Evolutionary conservation across 2,888 invertebrate genomes (phyloP).

Genomic region (Rhagonycha fulva): DNA sequence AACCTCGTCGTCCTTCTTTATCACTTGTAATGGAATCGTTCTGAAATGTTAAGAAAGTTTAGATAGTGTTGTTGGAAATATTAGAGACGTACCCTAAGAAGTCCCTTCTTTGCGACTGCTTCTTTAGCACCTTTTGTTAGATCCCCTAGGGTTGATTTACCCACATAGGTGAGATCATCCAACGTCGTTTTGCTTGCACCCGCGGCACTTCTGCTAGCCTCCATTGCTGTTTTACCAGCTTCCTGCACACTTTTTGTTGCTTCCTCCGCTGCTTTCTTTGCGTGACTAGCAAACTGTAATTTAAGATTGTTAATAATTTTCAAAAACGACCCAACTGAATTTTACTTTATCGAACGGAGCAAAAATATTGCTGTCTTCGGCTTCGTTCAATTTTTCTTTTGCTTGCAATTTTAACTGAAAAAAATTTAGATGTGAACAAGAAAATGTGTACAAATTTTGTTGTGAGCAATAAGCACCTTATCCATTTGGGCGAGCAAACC

Average conservation of each 20-base stretch:
- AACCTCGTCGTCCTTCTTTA: constrained; percentile 60
- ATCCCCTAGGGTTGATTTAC: constrained; percentile 88
- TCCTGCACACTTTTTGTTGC: constrained; percentile 82
- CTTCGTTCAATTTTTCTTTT: constrained; percentile 63
- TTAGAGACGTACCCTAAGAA: constrained; percentile 67
- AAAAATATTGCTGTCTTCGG: constrained; percentile 74
- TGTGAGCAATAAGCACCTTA: constrained; percentile 63
- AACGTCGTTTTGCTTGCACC: constrained; percentile 87
- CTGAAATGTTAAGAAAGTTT: constrained; percentile 31
- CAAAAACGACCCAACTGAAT: not conserved
- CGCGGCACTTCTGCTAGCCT: constrained; percentile 86
- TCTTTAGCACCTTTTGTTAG: constrained; percentile 91
- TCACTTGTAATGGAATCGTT: constrained; percentile 47
- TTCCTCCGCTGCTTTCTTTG: constrained; percentile 85
- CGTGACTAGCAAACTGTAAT: constrained; percentile 77
- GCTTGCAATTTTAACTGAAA: constrained; percentile 66
- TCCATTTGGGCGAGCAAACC: constrained; percentile 88
- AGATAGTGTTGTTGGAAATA: not conserved
- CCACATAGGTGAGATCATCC: constrained; percentile 86
- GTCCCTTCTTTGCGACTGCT: constrained; percentile 82
- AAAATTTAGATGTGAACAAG: constrained; percentile 28
- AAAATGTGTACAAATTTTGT: not conserved
- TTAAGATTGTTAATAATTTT: not conserved
- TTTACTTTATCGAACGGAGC: constrained; percentile 82
- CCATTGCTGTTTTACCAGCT: constrained; percentile 81